Evolutionary conservation across 1,140 invertebrate species (phyloP).

Genomic region (Venturia canescens): DNA sequence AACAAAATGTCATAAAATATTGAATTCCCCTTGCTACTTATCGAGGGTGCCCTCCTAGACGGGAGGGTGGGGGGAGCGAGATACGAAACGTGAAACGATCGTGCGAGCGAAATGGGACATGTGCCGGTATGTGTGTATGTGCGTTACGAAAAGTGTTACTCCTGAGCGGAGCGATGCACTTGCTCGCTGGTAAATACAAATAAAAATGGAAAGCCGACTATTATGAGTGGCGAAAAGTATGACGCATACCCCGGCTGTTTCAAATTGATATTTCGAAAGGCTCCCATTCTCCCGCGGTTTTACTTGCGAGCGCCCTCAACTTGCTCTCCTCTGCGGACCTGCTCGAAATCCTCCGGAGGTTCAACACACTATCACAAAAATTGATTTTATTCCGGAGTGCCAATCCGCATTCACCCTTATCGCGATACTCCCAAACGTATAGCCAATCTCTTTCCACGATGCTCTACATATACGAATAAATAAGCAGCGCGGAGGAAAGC

Average conservation of each 20-base stretch:
- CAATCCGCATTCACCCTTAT: slow-evolving; percentile 55
- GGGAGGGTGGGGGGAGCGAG: slow-evolving; percentile 21
- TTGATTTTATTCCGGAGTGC: slow-evolving; percentile 59
- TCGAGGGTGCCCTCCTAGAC: slow-evolving; percentile 18
- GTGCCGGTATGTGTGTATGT: neutral
- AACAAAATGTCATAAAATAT: slow-evolving; percentile 72
- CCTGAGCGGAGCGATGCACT: slow-evolving; percentile 6
- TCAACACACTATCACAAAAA: slow-evolving; percentile 28
- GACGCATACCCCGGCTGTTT: slow-evolving; percentile 70
- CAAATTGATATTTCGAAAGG: slow-evolving; percentile 72
- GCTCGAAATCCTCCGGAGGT: neutral
- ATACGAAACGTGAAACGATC: slow-evolving; percentile 37
- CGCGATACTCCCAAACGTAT: slow-evolving; percentile 45
- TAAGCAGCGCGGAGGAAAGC: too few relatives aligned
- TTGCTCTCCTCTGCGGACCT: slow-evolving; percentile 39
- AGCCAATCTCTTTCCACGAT: slow-evolving; percentile 47
- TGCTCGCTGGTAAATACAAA: slow-evolving; percentile 67
- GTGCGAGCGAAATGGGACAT: slow-evolving; percentile 38
- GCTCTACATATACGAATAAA: too few relatives aligned
- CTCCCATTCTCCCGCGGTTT: neutral
- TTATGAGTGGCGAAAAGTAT: slow-evolving; percentile 70
- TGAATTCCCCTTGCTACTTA: slow-evolving; percentile 41
- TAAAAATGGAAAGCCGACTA: slow-evolving; percentile 74
- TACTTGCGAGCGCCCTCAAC: neutral
- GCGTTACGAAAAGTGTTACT: slow-evolving; percentile 1